Evolutionary conservation across 2,888 invertebrate species (phyloP).

Genomic region (Agrotis clavis): DNA sequence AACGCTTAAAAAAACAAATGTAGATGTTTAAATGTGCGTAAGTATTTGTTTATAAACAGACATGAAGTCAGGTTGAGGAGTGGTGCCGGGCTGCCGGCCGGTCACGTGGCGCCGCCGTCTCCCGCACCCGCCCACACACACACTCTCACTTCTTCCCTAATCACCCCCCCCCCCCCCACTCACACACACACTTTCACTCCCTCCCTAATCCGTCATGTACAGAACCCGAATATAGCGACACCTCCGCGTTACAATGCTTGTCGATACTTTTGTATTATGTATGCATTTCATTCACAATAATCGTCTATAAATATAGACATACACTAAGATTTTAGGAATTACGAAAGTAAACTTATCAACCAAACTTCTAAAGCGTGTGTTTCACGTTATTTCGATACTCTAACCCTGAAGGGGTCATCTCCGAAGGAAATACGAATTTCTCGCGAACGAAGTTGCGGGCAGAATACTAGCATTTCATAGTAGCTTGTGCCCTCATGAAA

Average conservation of each 20-base stretch:
- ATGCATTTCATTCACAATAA: background rate
- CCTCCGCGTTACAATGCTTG: background rate
- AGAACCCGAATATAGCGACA: background rate
- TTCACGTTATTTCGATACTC: too few species aligned
- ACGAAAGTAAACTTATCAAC: too few species aligned
- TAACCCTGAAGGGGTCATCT: too few species aligned
- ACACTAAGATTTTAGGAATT: too few species aligned
- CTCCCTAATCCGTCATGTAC: background rate
- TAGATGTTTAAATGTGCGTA: background rate
- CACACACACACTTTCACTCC: background rate
- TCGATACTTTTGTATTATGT: conserved; percentile 1
- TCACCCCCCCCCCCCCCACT: background rate
- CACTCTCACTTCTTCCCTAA: background rate
- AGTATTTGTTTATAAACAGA: conserved; percentile 4
- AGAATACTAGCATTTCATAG: too few species aligned
- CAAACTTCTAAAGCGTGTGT: too few species aligned
- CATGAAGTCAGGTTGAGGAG: background rate
- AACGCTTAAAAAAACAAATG: background rate
- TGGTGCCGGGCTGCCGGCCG: background rate
- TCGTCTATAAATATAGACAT: too few species aligned
- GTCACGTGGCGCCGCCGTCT: conserved; percentile 24
- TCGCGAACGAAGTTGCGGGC: too few species aligned
- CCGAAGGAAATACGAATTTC: too few species aligned
- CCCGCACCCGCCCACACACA: background rate
- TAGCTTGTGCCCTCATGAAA: too few species aligned